Percentiles rank a stretch among this genome's conserved stretches.
Evolutionary conservation across 2,888 invertebrate genomes (phyloP).

Genomic region (Spicauda simplicius): DNA sequence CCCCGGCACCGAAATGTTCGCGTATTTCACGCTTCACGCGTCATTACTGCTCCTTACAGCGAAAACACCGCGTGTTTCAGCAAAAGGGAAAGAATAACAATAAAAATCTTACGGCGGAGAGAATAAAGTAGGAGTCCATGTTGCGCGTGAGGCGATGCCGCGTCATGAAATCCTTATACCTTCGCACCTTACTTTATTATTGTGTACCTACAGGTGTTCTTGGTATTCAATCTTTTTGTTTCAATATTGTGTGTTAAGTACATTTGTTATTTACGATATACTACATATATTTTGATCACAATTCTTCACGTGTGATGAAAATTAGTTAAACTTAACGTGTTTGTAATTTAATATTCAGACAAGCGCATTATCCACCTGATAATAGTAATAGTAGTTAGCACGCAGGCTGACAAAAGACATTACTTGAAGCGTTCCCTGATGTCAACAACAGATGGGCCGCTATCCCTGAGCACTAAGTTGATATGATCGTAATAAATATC

Average conservation of each 20-base stretch:
- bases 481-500: no score
- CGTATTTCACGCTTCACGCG: conserved; percentile 80
- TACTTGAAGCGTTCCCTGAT: no score
- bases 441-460: no score
- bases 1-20: conserved; percentile 76
- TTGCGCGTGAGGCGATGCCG: conserved; percentile 54
- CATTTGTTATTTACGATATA: not conserved
- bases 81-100: conserved; percentile 76
- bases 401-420: no score
- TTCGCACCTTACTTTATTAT: conserved; percentile 36
- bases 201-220: conserved; percentile 27
- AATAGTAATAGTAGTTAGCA: no score
- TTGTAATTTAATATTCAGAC: no score
- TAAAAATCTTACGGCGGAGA: conserved; percentile 75
- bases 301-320: no score
- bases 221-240: conserved; percentile 13
- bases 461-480: no score
- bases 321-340: no score
- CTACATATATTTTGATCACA: no score
- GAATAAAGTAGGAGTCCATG: conserved; percentile 61
- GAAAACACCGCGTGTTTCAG: conserved; percentile 65
- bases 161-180: conserved; percentile 47
- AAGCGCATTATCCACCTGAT: no score
- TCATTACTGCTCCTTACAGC: conserved; percentile 71
- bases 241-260: conserved; percentile 1